These are phyloP conservation scores for Sebastes steindachneri DNA, from an alignment of 2,797 vertebrate species.

Conservation along the genomic window DNA sequence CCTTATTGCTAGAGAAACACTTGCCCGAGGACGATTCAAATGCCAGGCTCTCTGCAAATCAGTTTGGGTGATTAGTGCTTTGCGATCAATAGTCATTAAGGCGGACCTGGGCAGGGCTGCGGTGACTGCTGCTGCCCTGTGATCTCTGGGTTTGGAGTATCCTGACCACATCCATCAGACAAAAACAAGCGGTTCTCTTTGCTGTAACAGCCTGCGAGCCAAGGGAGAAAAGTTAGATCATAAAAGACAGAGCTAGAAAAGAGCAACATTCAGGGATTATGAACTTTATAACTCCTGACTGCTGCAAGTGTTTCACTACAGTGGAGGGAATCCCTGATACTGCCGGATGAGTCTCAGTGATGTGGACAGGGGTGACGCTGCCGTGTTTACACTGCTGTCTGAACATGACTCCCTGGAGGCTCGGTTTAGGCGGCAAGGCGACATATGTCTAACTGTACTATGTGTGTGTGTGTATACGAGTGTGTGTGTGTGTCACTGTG, in stretches of 20 bases:
- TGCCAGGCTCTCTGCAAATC: conserved; percentile 33
- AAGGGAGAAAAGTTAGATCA: not conserved
- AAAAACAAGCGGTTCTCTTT: not conserved
- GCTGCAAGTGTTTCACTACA: not conserved
- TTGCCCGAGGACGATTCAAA: conserved; percentile 38
- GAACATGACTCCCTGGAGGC: conserved; percentile 50
- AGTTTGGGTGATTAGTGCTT: conserved; percentile 48
- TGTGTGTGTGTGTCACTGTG: conserved; percentile 15
- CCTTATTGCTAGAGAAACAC: not conserved
- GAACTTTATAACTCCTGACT: not conserved
- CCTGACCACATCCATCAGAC: conserved; percentile 44
- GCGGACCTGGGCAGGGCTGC: conserved; percentile 27
- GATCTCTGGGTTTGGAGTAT: conserved; percentile 18
- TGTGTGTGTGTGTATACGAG: conserved; percentile 17
- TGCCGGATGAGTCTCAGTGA: conserved; percentile 11
- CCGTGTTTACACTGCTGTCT: conserved; percentile 58
- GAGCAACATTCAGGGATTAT: not conserved
- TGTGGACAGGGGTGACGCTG: conserved; percentile 26
- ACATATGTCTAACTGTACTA: conserved; percentile 37
- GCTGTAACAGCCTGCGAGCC: not conserved
- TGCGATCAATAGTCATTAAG: conserved; percentile 73
- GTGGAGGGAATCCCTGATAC: conserved; percentile 27
- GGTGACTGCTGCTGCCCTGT: conserved; percentile 3
- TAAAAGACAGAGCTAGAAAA: not conserved
- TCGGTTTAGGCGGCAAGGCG: conserved; percentile 16